Evolutionary conservation across 2,797 vertebrate species (phyloP).

Genomic region (Cryptoprocta ferox): DNA sequence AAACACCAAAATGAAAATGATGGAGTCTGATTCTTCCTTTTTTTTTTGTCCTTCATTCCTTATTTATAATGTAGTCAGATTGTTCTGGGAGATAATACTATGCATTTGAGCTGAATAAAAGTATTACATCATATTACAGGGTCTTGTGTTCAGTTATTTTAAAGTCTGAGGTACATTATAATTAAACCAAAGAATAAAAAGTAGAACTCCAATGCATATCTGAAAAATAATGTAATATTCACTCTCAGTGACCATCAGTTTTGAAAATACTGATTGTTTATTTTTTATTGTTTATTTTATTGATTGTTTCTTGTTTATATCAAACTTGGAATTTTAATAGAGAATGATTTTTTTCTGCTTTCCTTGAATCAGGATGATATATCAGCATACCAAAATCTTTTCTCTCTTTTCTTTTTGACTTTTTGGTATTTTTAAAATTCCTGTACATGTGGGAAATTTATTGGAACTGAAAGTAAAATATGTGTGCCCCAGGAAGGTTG

Average conservation of each 20-base stretch:
- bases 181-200: background rate
- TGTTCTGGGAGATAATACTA: background rate
- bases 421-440: background rate
- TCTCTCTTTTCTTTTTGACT: background rate
- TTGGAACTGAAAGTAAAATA: background rate
- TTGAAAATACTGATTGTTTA: constrained; percentile 2
- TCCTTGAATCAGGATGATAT: background rate
- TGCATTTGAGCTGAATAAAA: constrained; percentile 11
- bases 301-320: background rate
- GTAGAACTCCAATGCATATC: background rate
- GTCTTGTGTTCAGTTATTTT: background rate
- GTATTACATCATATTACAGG: background rate
- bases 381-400: background rate
- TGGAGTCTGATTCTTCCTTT: background rate
- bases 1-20: background rate
- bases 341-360: background rate
- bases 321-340: background rate
- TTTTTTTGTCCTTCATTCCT: background rate
- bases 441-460: background rate
- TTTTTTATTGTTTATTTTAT: background rate
- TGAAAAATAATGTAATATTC: background rate
- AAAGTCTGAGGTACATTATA: background rate
- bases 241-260: background rate
- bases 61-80: background rate
- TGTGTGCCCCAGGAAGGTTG: background rate